Percentiles rank a stretch among this genome's conserved stretches.
Evolutionary conservation across 2,113 vertebrate species (phyloP).

Genomic region (Terrapene triunguis): DNA sequence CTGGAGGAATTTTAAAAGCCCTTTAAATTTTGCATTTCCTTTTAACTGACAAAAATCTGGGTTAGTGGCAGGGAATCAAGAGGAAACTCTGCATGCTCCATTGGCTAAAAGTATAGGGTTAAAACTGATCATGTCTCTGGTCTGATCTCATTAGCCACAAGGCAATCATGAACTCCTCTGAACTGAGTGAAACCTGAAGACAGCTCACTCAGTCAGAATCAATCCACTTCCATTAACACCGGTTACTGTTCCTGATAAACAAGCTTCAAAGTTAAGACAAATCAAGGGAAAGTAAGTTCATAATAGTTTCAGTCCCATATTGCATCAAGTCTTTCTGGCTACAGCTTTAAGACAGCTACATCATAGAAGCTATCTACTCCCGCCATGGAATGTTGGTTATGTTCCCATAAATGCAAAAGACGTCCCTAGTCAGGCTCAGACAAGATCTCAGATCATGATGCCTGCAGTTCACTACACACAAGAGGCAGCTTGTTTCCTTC

Average conservation of each 20-base stretch:
- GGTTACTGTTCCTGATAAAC: neutral
- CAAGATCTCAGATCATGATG: neutral
- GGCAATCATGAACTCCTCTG: neutral
- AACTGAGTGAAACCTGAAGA: neutral
- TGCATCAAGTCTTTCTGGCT: slow-evolving; percentile 21
- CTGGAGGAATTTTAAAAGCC: neutral
- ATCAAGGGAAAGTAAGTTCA: neutral
- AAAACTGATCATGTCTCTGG: neutral
- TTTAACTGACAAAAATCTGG: neutral
- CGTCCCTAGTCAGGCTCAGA: neutral
- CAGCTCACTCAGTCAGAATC: neutral
- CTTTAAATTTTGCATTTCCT: neutral
- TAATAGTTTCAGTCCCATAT: neutral
- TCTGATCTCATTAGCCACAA: neutral
- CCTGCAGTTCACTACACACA: neutral
- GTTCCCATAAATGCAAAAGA: neutral
- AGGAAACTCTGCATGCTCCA: neutral
- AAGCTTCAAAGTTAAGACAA: neutral
- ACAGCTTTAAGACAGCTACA: neutral
- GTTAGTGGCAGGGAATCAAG: neutral
- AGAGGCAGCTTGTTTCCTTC: neutral
- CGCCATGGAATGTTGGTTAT: neutral
- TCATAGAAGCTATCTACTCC: neutral
- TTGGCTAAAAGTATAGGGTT: neutral
- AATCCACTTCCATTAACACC: slow-evolving; percentile 3